A percentile compares a stretch with the other conserved stretches of the same genome.
These are phyloP conservation scores for Prenolepis imparis DNA, from an alignment of 2,888 invertebrate species.

Conservation along the genomic window DNA sequence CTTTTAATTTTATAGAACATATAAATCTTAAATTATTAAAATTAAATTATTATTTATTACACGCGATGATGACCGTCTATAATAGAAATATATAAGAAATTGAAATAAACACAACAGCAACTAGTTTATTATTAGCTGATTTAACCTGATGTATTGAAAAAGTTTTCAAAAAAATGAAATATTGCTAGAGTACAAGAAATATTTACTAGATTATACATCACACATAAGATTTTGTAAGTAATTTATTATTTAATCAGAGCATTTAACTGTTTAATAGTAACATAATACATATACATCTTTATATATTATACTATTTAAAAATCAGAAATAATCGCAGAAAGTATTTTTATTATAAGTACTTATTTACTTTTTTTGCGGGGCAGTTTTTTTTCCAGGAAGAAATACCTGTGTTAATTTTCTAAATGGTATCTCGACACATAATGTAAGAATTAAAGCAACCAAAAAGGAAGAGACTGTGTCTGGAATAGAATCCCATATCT, in stretches of 20 bases:
- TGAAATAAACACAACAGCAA: too few relatives aligned
- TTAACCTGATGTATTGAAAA: slow-evolving; percentile 91
- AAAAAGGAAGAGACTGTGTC: background rate
- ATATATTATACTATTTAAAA: background rate
- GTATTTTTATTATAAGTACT: background rate
- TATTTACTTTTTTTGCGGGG: background rate
- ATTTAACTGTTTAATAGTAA: background rate
- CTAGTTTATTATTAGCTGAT: too few relatives aligned
- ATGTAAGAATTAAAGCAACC: background rate
- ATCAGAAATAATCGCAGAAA: background rate
- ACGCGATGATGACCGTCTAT: slow-evolving; percentile 88
- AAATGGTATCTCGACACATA: background rate
- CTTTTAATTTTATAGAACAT: slow-evolving; percentile 86
- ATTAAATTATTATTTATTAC: slow-evolving; percentile 96
- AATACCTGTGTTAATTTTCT: background rate
- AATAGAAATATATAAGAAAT: too few relatives aligned
- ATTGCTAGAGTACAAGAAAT: slow-evolving; percentile 91
- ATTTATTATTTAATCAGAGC: background rate
- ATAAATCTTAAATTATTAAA: slow-evolving; percentile 94
- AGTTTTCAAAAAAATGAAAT: slow-evolving; percentile 90
- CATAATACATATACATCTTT: background rate
- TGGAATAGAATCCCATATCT: background rate
- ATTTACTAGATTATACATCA: slow-evolving; percentile 97
- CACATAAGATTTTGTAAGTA: slow-evolving; percentile 92
- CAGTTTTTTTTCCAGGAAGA: background rate